Percentiles rank a stretch among this genome's conserved stretches.
phyloP scores from a whole-genome alignment of 2,113 vertebrate species.

The Rhinoderma darwinii region DNA sequence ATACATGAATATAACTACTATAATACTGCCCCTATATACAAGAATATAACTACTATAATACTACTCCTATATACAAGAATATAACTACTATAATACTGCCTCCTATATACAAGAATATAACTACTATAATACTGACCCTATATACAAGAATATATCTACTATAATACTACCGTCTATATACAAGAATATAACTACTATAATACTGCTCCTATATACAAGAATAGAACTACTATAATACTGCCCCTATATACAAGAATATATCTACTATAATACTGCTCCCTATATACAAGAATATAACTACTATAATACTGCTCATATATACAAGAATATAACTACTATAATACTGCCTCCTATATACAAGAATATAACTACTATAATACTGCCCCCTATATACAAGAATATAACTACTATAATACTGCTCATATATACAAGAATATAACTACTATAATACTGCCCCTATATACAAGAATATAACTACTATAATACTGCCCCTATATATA shows the following conservation, averaged over 20 bases:
- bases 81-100: constrained; percentile 22
- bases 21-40: not conserved
- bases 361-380: too few relatives aligned
- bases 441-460: too few relatives aligned
- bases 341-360: too few relatives aligned
- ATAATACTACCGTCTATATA: not conserved
- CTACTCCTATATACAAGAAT: not conserved
- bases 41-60: constrained; percentile 20
- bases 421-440: too few relatives aligned
- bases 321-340: too few relatives aligned
- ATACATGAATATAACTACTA: constrained; percentile 3
- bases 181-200: constrained; percentile 7
- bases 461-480: too few relatives aligned
- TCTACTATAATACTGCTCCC: not conserved
- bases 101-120: constrained; percentile 10
- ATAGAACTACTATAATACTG: constrained; percentile 10
- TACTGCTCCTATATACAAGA: not conserved
- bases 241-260: not conserved
- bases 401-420: too few relatives aligned
- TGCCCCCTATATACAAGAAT: too few relatives aligned
- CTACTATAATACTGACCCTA: constrained; percentile 13
- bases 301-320: not conserved
- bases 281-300: constrained; percentile 5
- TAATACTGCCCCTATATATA: too few relatives aligned
- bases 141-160: constrained; percentile 11